These are phyloP conservation scores for Procambarus clarkii DNA, from an alignment of 1,140 invertebrate genomes.

Conservation along the genomic window DNA sequence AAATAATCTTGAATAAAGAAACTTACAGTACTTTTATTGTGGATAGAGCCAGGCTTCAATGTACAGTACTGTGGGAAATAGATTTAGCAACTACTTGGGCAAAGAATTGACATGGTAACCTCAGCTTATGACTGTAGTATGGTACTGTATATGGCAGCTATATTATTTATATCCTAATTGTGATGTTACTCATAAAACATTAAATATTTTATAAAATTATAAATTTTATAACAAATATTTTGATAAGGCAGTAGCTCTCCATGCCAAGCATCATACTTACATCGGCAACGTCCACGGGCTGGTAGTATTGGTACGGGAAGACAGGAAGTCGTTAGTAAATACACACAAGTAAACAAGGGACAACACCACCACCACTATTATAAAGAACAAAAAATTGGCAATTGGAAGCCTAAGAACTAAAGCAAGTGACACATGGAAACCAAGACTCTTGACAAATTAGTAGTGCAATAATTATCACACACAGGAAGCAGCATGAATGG, in stretches of 20 bases:
- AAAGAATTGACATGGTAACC: too few relatives aligned
- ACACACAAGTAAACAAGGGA: conserved; percentile 29
- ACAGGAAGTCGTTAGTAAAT: conserved; percentile 50
- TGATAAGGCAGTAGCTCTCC: conserved; percentile 8
- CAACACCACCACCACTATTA: conserved; percentile 29
- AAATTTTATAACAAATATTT: neutral
- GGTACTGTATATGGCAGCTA: too few relatives aligned
- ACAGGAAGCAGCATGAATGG: neutral
- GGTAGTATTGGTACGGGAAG: conserved; percentile 30
- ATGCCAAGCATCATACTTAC: conserved; percentile 51
- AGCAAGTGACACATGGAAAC: conserved; percentile 5
- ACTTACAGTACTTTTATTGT: too few relatives aligned
- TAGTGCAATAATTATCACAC: neutral
- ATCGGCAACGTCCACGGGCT: conserved; percentile 58
- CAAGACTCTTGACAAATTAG: too few relatives aligned
- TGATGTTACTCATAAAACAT: too few relatives aligned
- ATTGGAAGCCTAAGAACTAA: conserved; percentile 19
- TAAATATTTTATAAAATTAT: neutral
- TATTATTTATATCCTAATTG: too few relatives aligned
- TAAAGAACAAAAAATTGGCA: neutral
- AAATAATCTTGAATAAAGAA: too few relatives aligned
- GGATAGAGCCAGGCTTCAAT: too few relatives aligned
- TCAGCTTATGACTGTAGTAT: too few relatives aligned
- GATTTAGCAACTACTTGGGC: too few relatives aligned
- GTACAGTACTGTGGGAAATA: too few relatives aligned